Evolutionary conservation across 2,888 invertebrate species (phyloP), one percentile per base, ranked within the genome.

Genomic region (Anoncus sp.): DNA sequence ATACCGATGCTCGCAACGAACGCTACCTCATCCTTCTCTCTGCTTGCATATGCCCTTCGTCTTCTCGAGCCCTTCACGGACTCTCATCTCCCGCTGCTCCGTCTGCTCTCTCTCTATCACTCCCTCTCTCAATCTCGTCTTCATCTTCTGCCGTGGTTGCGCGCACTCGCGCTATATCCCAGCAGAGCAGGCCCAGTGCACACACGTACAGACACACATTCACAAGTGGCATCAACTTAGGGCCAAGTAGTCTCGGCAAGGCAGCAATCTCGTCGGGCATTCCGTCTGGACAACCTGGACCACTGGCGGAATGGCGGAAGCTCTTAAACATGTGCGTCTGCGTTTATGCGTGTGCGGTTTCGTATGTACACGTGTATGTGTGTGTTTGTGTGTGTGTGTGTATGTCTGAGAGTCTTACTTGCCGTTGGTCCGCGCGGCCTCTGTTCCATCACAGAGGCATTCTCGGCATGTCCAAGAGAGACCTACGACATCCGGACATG

Each of bases 221-320:
- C 53, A 22, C 40, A 24, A 35, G n/a, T 1, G 22, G 51, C 75
- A 72, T 57, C 60, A 62, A 72, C 71, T 72, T 55, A 47, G 40
- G 14, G 66, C 62, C 76, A 47, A 76, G 66, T 72, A 53, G 71
- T 72, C 62, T 66, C 73, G 47, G 69, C 69, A 31, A 75, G 66
- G 63, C 47, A 57, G 51, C 59, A 69, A 43, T 69, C 73, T 73
- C 47, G 73, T 70, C 43, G 69, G 51, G 59, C 65, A 73, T 77
- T 73, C 73, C 43, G 53, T 20, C 63, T 59, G 62, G 55, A 67
- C 55, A 40, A 62, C 47, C 55, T 67, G 77, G 65, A 73, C 65
- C 63, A 70, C 77, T 73, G 12, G 59, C 51, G 63, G 57, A 73
- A 73, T 70, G 45, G 51, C 59, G 43, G 59, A 69, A 72, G 62